Percentiles rank a stretch among this genome's conserved stretches.
Conservation (phyloP, 2,113 vertebrate genomes). For the Fregata magnificens region DNA sequence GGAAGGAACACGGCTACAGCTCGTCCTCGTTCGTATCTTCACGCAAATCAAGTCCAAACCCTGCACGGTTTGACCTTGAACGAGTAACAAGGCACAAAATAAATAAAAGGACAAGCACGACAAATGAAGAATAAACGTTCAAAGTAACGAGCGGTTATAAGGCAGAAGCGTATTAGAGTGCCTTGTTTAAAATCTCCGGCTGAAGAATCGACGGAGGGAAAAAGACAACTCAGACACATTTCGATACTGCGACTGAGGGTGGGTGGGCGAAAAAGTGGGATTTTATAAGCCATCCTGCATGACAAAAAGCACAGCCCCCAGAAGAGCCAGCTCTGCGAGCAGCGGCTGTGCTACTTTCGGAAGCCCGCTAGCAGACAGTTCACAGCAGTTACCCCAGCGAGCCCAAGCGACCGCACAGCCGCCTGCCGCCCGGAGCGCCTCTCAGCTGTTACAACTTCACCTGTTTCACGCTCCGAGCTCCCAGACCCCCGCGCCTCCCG, state of each 20-base stretch:
- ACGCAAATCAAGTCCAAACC: background rate
- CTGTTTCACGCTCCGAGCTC: too few relatives aligned
- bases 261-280: background rate
- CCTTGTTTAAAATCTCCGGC: background rate
- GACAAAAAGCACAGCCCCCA: background rate
- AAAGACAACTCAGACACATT: background rate
- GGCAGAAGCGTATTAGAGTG: background rate
- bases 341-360: background rate
- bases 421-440: background rate
- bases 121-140: background rate
- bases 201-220: background rate
- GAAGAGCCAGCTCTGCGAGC: background rate
- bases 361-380: background rate
- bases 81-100: background rate
- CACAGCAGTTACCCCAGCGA: fast-evolving
- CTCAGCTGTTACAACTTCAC: background rate
- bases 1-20: background rate
- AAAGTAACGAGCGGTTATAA: background rate
- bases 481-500: background rate
- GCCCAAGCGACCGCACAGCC: background rate
- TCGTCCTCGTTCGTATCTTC: background rate
- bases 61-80: background rate
- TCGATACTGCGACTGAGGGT: background rate
- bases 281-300: background rate
- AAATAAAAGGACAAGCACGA: background rate